Conservation (phyloP, 1,140 invertebrate species). For the Aphaenogaster ashmeadi region DNA sequence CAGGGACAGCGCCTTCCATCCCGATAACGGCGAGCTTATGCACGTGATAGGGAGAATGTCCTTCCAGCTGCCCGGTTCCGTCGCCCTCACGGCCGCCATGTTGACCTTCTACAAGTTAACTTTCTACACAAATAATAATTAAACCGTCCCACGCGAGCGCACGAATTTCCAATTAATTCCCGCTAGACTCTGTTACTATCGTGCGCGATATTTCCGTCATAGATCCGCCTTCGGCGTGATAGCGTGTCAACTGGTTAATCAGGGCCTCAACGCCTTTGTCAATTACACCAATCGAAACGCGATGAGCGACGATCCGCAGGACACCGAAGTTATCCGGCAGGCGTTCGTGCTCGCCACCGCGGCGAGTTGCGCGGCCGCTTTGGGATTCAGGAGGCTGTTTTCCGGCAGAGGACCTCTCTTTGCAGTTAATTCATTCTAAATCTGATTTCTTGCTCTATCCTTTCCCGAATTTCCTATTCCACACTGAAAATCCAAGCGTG, state of each 20-base stretch:
- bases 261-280: slow-evolving; percentile 48
- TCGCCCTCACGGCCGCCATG: slow-evolving; percentile 50
- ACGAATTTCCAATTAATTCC: neutral
- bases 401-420: slow-evolving; percentile 45
- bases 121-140: slow-evolving; percentile 7
- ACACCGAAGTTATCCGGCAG: slow-evolving; percentile 31
- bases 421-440: slow-evolving; percentile 59
- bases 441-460: neutral
- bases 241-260: slow-evolving; percentile 41
- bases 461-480: neutral
- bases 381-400: slow-evolving; percentile 81
- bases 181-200: neutral
- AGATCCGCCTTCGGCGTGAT: slow-evolving; percentile 41
- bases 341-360: slow-evolving; percentile 68
- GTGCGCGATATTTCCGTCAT: neutral
- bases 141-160: neutral
- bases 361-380: slow-evolving; percentile 65
- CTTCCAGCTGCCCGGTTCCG: slow-evolving; percentile 26
- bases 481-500: too few species aligned
- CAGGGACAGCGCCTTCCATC: slow-evolving; percentile 61
- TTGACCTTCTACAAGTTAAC: slow-evolving; percentile 60
- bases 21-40: slow-evolving; percentile 53
- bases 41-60: slow-evolving; percentile 34
- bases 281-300: slow-evolving; percentile 86
- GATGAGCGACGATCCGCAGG: slow-evolving; percentile 81